Evolutionary conservation across 2,797 vertebrate genomes (phyloP).

Genomic region (Malacoraja senta): DNA sequence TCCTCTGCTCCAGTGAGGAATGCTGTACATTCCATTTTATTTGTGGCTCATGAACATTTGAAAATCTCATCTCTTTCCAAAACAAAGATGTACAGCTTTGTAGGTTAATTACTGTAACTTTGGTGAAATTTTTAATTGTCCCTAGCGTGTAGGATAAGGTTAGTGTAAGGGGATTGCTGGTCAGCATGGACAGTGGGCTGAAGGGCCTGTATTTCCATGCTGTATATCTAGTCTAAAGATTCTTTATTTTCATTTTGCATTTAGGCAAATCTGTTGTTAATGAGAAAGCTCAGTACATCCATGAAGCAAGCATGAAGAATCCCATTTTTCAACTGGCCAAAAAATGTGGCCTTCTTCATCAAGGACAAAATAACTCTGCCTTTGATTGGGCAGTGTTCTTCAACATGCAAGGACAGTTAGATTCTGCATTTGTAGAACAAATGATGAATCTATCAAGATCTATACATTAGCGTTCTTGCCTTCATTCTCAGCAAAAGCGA

Average conservation of each 20-base stretch:
- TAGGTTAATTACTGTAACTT: too few relatives aligned
- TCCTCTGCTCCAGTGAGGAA: too few relatives aligned
- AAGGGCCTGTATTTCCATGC: too few relatives aligned
- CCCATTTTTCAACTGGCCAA: constrained; percentile 45
- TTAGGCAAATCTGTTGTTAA: constrained; percentile 46
- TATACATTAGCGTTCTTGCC: background rate
- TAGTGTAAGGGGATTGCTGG: too few relatives aligned
- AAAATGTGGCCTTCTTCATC: constrained; percentile 41
- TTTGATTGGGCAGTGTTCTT: background rate
- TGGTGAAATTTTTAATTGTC: too few relatives aligned
- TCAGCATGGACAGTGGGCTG: too few relatives aligned
- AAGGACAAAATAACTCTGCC: background rate
- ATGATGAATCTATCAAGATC: too few relatives aligned
- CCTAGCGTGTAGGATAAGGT: too few relatives aligned
- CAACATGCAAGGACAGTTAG: background rate
- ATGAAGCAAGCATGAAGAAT: constrained; percentile 45
- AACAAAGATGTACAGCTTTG: background rate
- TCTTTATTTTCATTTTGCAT: background rate
- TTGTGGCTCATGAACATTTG: too few relatives aligned
- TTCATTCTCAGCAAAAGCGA: background rate
- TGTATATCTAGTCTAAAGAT: background rate
- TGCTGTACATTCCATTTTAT: too few relatives aligned
- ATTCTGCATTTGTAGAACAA: background rate
- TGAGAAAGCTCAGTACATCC: constrained; percentile 48
- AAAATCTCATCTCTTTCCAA: background rate